Base-by-base conservation (phyloP, 2,888 invertebrate genomes). In the Drosophila mimetica region DNA sequence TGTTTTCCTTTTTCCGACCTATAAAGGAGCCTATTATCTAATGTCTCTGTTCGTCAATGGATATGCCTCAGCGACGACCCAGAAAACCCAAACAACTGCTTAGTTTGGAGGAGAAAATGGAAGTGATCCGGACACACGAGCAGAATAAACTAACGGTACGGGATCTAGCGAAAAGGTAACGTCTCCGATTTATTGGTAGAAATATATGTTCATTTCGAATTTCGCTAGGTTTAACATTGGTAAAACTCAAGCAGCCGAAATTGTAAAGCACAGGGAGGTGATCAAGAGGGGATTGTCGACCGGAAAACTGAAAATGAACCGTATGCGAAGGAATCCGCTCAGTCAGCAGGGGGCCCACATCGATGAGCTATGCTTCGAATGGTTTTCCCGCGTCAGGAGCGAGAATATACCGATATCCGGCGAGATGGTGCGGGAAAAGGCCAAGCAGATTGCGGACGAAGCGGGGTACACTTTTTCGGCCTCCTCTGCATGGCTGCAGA, bases 171-270 rank as follows among this genome's bases (percentile, higher is more conserved):
- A 64, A 42, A 6, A 64, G 64, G 63, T 64, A 30, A 16, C 3
- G 4, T 28, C 7, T 5, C 13, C 18, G 2, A 8, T n/a, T 1
- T 5, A 2, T 13, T 4, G 5, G 2, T 13, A 2, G 5, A 18
- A 30, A 30, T 8, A 13, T 8, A 4, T 20, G 3, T n/a, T 13
- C n/a, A 20, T 8, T 20, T 4, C 5, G n/a, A n/a, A 9, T 36
- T 13, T 8, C 4, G 4, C 6, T 5, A 64, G 63, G 18, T 64
- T 64, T 22, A 64, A 52, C 7, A 64, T 64, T 22, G 65, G 63
- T 1, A 64, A 64, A 16, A 64, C 63, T 0, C 63, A 64, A 20
- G 63, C 63, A 6, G 39, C 64, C 14, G 48, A 34, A n/a, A 64
- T 64, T 28, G 22, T 37, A 9, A 64, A 32, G 18, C 64, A 64